Percentiles rank a stretch among this genome's conserved stretches.
Conservation (phyloP, 2,797 vertebrate species). For the Macropodus opercularis region DNA sequence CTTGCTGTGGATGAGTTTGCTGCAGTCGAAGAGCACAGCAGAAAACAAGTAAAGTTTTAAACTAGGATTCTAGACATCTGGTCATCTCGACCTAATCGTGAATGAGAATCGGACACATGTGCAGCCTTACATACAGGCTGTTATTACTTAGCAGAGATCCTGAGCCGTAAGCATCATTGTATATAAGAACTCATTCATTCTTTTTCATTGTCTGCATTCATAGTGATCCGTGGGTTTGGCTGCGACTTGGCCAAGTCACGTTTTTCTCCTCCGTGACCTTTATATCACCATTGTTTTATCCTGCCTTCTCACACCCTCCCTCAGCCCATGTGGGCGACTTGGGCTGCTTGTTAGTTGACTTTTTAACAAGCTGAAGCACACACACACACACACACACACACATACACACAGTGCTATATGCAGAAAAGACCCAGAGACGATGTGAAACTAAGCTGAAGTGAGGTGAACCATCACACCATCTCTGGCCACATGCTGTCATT, state of each 20-base stretch:
- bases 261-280: slow-evolving; percentile 43
- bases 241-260: slow-evolving; percentile 5
- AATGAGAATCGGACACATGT: too few species aligned
- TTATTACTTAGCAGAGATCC: too few species aligned
- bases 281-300: slow-evolving; percentile 20
- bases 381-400: slow-evolving; percentile 7
- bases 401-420: not conserved
- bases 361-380: slow-evolving; percentile 61
- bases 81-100: too few species aligned
- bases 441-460: slow-evolving; percentile 32
- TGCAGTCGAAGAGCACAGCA: too few species aligned
- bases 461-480: slow-evolving; percentile 27
- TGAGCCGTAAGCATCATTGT: too few species aligned
- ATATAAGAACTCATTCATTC: too few species aligned
- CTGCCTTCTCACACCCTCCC: slow-evolving; percentile 17
- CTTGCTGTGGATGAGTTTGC: too few species aligned
- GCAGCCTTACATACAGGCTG: too few species aligned
- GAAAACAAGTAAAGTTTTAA: too few species aligned
- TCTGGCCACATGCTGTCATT: slow-evolving; percentile 54
- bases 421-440: slow-evolving; percentile 8
- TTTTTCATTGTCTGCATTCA: not conserved
- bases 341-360: slow-evolving; percentile 58
- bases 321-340: slow-evolving; percentile 20
- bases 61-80: too few species aligned
- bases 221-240: slow-evolving; percentile 18